Evolutionary conservation across 2,113 vertebrate species (phyloP), one percentile per base, ranked within the genome.

Genomic region (Ctenomys sociabilis): DNA sequence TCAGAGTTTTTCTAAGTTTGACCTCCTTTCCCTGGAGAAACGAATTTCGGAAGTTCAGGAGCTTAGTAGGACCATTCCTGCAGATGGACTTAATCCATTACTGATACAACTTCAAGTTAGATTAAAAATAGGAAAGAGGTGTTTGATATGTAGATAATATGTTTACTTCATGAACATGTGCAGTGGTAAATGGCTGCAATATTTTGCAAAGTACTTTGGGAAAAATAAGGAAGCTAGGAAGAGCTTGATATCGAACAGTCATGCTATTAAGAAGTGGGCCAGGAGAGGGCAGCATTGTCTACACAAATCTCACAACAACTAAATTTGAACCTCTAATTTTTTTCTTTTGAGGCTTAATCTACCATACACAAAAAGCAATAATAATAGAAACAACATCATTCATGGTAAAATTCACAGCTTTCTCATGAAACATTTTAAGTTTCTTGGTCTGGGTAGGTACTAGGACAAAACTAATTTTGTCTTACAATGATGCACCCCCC

Each of bases 261-360:
- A 30, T 90, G 95, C 90, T 70, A 83, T 96, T 96, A 88, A 63
- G n/a, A 52, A 19, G 0, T 49, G 94, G 72, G 22, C 92, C 98
- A 98, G 12, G 80, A 93, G 96, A 97, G 97, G 97, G 89, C 97
- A 98, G 95, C 95, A 94, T 97, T 96, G 96, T 43, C 95, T 88
- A 93, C 88, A 66, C 82, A 94, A 98, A 96, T 85, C 66, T 61
- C 63, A 43, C 24, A 64, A 75, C 13, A 5, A 1, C 81, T 75
- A 6, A 37, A 40, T 72, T 66, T 7, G 68, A 85, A 72, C 37
- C 43, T 87, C 52, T 2, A 16, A 30, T n/a, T 75, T 35, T 72
- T 85, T 22, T 61, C 22, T 61, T 26, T 11, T 14, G 59, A 86
- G 72, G 5, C 12, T 70, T 59, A 93, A 17, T 63, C 75, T 70